Evolutionary conservation across 2,888 invertebrate species (phyloP).

Genomic region (Macrophya alboannulata): DNA sequence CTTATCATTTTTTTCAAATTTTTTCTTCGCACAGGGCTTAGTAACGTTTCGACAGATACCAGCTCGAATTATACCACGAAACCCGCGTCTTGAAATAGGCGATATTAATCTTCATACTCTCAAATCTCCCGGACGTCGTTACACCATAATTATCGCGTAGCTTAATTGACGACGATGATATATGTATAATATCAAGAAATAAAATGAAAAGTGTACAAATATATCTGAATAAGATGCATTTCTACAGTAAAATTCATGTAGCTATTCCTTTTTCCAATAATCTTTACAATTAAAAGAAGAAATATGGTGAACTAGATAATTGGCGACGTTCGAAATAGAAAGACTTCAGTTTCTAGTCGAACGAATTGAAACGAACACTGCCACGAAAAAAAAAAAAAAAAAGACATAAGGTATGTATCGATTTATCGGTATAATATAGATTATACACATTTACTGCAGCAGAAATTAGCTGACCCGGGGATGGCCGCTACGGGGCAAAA

Average conservation of each 20-base stretch:
- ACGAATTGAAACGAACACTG: neutral
- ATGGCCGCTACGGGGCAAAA: neutral
- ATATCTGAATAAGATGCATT: neutral
- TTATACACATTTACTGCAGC: neutral
- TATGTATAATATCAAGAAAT: no score
- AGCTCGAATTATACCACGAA: neutral
- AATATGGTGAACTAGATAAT: neutral
- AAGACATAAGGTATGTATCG: neutral
- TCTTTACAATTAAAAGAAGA: neutral
- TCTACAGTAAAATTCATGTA: neutral
- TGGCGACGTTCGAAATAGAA: neutral
- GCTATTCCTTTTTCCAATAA: neutral
- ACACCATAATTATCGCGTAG: neutral
- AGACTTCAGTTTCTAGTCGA: neutral
- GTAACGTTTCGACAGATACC: neutral
- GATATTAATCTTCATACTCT: neutral
- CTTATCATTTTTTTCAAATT: no score
- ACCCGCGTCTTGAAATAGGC: neutral
- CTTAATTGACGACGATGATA: neutral
- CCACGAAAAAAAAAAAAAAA: no score
- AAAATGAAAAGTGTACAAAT: neutral
- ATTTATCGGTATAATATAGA: neutral
- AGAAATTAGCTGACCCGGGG: neutral
- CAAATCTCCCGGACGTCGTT: neutral
- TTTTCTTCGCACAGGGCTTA: neutral